Base-by-base conservation (phyloP, 2,888 invertebrate species). In the Lithophane leautieri region DNA sequence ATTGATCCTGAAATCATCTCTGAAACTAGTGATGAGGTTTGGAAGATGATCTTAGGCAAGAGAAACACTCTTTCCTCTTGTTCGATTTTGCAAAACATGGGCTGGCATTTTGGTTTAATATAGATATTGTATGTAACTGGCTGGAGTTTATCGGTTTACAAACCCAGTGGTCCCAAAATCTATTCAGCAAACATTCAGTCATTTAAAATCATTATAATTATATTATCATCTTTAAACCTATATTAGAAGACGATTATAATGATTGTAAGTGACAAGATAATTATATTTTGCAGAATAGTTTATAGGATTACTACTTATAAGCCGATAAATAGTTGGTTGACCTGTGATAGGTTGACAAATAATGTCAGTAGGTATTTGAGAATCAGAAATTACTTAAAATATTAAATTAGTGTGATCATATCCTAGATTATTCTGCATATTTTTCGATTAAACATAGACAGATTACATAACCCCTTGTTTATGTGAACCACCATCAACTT, bases 1-100 rank as follows among this genome's bases (percentile, higher is more conserved):
- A 40, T 78, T 84, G 81, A 84, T 68, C 47, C 58, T 47, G 14
- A 52, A 69, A 60, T 22, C 11, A 28, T 34, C 22, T 34, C 44
- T 60, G 44, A 34, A 11, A 34, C 19, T 1, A 14, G 0, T 28
- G 2, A 44, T 75, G 50, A n/a, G 28, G n/a, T n/a, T n/a, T 44
- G 44, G 4, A n/a, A 40, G 2, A 50, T 42, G 19, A 68, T 19
- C 12, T 9, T n/a, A 47, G 25, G 1, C 25, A 22, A 16, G 11
- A 25, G 11, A 9, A 47, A 6, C 34, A 12, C n/a, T 19, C 22
- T 22, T 34, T 50, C 47, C 22, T 22, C 11, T 40, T 25, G 25
- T 71, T 70, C 11, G 1, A 14, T 47, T 47, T 47, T 14, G 22
- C 4, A 58, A 25, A 56, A 12, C 54, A 52, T 3, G 3, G 11